These are phyloP conservation scores for Tethea ocularis DNA, from an alignment of 2,888 invertebrate species.

Conservation along the genomic window DNA sequence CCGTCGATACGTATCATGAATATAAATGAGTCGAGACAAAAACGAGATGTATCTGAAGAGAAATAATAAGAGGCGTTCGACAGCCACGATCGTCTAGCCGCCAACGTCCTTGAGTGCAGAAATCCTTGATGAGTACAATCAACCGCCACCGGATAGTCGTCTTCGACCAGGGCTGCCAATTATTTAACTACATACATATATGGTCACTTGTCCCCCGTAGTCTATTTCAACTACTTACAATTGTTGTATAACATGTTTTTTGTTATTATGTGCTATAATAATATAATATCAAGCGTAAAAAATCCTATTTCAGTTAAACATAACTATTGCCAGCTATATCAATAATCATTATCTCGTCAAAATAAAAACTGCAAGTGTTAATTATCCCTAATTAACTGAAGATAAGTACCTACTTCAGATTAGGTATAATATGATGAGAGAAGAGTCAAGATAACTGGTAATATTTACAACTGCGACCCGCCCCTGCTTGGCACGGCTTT, in stretches of 20 bases:
- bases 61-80: constrained; percentile 80
- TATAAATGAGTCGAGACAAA: constrained; percentile 80
- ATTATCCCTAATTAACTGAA: neutral
- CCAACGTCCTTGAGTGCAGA: constrained; percentile 80
- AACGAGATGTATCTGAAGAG: constrained; percentile 77
- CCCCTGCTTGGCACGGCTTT: too few relatives aligned
- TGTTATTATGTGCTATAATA: neutral
- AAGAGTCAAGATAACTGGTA: neutral
- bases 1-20: constrained; percentile 79
- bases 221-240: constrained; percentile 40
- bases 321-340: neutral
- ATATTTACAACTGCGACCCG: neutral
- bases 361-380: neutral
- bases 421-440: neutral
- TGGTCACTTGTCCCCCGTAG: constrained; percentile 29
- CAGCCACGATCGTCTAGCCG: constrained; percentile 74
- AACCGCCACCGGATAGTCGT: constrained; percentile 80
- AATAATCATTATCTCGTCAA: too few relatives aligned
- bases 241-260: constrained; percentile 31
- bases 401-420: neutral
- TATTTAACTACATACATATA: constrained; percentile 59
- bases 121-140: constrained; percentile 84
- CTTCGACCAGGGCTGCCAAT: constrained; percentile 76
- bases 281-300: too few relatives aligned
- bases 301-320: neutral